Evolutionary conservation across 2,113 vertebrate species (phyloP), one percentile per base, ranked within the genome.

Genomic region (Actinemys pallida): DNA sequence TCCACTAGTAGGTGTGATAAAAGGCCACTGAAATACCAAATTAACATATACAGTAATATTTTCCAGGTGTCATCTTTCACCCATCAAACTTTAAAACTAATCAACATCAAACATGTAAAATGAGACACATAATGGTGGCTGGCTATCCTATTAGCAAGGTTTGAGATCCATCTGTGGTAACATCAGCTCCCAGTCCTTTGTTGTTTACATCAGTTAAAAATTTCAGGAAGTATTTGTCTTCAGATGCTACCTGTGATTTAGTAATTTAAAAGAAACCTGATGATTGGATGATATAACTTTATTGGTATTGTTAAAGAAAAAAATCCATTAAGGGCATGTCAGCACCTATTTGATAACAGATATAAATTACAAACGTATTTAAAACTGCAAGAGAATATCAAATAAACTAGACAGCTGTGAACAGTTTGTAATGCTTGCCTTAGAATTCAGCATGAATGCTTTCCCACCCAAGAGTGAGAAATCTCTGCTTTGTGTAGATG

Each of bases 201-300:
- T 94, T 88, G 1, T 47, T 90, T 83, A 17, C 9, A n/a, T n/a
- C 0, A 1, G 20, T 91, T 95, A 29, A 83, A 87, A 47, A 56
- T 29, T 96, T 92, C 59, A 82, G 79, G 79, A 95, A 91, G 12
- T 81, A 54, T 42, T 82, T 76, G 52, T 49, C 53, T 47, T 93
- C 49, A 81, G 49, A 56, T 88, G 12, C 14, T 84, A 81, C 29
- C 75, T 87, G 62, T 86, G 62, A 47, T 59, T 88, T 84, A 89
- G 42, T 19, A 78, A 31, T 42, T 88, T 24, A 84, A 90, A 90
- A 88, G 16, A 90, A 94, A 91, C 87, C 1, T 1, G 76, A 27
- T 57, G 12, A 25, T 88, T 85, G 5, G 65, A 45, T 91, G 0
- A 2, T 45, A 27, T 78, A 24, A 19, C 78, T 90, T 92, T 75